A percentile compares a stretch with the other conserved stretches of the same genome.
phyloP scores from a whole-genome alignment of 37 sponge, comb jelly and placozoan species.

The Aplysina aerophoba region DNA sequence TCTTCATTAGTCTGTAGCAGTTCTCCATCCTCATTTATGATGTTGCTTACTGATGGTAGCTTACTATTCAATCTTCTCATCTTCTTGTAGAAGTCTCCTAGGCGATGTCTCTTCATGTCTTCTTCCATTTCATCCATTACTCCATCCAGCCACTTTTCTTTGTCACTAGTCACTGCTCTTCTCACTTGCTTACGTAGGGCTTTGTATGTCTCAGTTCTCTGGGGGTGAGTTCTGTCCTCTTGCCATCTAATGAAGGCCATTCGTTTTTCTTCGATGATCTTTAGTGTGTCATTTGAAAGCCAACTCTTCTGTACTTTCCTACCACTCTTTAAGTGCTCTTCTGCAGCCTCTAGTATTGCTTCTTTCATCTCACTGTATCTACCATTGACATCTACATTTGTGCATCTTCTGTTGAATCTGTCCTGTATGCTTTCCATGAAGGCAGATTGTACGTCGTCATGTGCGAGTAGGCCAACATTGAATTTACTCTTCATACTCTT shows the following conservation, averaged over 20 bases:
- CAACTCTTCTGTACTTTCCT: background rate
- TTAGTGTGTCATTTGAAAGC: conserved; percentile 3
- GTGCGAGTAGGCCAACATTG: background rate
- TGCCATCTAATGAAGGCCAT: conserved; percentile 28
- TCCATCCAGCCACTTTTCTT: conserved; percentile 27
- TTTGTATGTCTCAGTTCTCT: conserved; percentile 8
- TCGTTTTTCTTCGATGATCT: conserved; percentile 17
- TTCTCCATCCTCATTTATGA: conserved; percentile 6
- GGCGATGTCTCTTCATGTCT: conserved; percentile 24
- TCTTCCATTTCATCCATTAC: conserved; percentile 18
- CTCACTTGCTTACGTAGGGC: conserved; percentile 11
- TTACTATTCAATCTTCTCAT: conserved; percentile 1
- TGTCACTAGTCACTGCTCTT: conserved; percentile 28
- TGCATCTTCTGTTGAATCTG: background rate
- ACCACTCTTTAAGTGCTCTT: conserved; percentile 10
- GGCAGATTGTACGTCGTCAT: background rate
- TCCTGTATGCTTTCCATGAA: conserved; percentile 13
- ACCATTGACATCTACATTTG: background rate
- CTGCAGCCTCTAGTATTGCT: conserved; percentile 11
- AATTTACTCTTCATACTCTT: background rate
- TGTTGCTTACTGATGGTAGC: background rate
- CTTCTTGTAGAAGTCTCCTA: conserved; percentile 23
- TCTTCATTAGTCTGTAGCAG: conserved; percentile 12
- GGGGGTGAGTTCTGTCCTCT: background rate
- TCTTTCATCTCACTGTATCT: conserved; percentile 18